Base-by-base conservation (phyloP, 2,888 invertebrate genomes). In the Allygus modestus region DNA sequence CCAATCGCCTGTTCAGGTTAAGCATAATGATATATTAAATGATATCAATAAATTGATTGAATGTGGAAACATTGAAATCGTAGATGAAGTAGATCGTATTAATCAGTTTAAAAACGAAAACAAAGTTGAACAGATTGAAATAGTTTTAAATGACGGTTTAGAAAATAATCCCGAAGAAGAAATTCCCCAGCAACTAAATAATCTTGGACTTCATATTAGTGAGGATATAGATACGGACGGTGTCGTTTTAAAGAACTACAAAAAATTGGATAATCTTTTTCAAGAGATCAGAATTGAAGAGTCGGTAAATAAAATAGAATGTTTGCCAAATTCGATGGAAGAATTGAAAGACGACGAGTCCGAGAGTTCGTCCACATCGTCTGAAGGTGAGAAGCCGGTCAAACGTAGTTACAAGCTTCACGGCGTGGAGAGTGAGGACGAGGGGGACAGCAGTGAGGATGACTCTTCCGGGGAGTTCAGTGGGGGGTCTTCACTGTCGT, bases 361-460 rank as follows among this genome's bases (percentile, higher is more conserved):
- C 4, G 69, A 46, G 20, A 86, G 86, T 5, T 86, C 87, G 4
- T 84, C 79, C 41, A 86, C 87, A 81, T 81, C 84, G 15, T 85
- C 82, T n/a, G 77, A 73, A 11, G 85, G 81, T 37, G 84, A 87
- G 61, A 79, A 77, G 31, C 81, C 86, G 17, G 41, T 85, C 12
- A 85, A 85, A 23, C 79, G 87, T 31, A 83, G 85, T 17, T 87
- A 87, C 84, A 87, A 85, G 43, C 84, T 87, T 37, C 73, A 86
- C 77, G 37, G 54, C 17, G 81, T 65, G 51, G 75, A 65, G 4
- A 73, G 73, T 51, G 73, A 84, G 33, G 88, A 87, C 28, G 87
- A 86, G 41, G 89, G 87, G 43, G 88, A 88, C 54, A 87, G 88
- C 20, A 87, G 87, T 15, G 87, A 85, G 11, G 86, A 87, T 46